Percentiles rank a stretch among this genome's conserved stretches.
phyloP scores from a whole-genome alignment of 2,797 vertebrate genomes.

The Cossypha heuglini region DNA sequence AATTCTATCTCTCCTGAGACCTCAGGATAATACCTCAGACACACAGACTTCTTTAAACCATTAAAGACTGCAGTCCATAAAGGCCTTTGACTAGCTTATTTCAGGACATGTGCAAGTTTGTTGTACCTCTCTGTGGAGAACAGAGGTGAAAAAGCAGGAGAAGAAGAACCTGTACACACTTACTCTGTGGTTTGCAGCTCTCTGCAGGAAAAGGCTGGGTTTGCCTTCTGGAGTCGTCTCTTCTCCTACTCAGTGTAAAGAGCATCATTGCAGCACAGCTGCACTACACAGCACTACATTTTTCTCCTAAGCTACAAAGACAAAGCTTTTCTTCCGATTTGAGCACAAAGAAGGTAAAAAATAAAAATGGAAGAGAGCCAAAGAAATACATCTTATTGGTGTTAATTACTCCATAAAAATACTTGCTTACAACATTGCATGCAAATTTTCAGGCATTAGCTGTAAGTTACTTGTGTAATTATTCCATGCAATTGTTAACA shows the following conservation, averaged over 20 bases:
- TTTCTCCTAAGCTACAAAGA: not conserved
- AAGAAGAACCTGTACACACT: not conserved
- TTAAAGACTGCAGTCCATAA: not conserved
- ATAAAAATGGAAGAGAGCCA: not conserved
- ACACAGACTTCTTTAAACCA: no score
- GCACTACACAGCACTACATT: no score
- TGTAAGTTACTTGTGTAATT: rapidly evolving
- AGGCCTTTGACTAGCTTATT: not conserved
- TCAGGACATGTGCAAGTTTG: not conserved
- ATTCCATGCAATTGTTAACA: not conserved
- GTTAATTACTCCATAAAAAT: not conserved
- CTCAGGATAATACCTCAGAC: not conserved
- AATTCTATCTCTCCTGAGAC: not conserved
- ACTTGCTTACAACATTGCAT: rapidly evolving
- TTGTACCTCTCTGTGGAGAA: not conserved
- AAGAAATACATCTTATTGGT: not conserved
- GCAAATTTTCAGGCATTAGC: not conserved
- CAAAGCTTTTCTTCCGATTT: not conserved
- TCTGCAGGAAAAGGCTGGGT: not conserved
- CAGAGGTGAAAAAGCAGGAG: not conserved
- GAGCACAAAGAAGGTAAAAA: not conserved
- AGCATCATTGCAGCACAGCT: not conserved
- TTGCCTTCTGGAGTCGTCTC: not conserved
- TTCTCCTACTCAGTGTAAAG: not conserved
- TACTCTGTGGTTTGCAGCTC: rapidly evolving